Evolutionary conservation across 2,797 vertebrate genomes (phyloP).

Genomic region (Oreortyx pictus): DNA sequence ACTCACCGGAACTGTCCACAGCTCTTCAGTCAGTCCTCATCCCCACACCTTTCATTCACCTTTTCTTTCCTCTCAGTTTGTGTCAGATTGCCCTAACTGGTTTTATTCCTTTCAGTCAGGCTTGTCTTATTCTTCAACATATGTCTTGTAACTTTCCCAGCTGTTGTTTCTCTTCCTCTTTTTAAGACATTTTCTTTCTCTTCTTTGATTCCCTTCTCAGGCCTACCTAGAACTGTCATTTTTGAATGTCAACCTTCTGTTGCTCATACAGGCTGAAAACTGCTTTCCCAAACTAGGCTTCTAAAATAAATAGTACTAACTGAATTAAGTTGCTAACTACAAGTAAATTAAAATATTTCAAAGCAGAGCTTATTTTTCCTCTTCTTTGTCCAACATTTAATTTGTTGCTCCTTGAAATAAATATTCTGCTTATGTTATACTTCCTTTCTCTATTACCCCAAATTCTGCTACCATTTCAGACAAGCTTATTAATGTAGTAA

Average conservation of each 20-base stretch:
- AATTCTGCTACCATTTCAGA: neutral
- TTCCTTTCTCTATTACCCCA: neutral
- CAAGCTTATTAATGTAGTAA: neutral
- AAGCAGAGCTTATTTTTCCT: neutral
- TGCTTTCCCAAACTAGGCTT: neutral
- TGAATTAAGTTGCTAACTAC: neutral
- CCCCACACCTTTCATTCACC: neutral
- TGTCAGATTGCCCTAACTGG: neutral
- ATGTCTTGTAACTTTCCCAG: slow-evolving; percentile 15
- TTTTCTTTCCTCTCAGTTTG: neutral
- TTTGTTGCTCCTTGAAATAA: neutral
- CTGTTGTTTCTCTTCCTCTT: slow-evolving; percentile 25
- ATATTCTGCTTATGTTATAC: neutral
- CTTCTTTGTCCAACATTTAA: slow-evolving; percentile 10
- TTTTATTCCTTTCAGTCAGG: neutral
- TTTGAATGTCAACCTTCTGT: slow-evolving; percentile 20
- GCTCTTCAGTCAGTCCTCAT: neutral
- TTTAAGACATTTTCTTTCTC: slow-evolving; percentile 2
- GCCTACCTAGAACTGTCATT: neutral
- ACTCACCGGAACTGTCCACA: neutral
- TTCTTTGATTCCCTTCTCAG: slow-evolving; percentile 1
- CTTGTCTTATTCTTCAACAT: neutral
- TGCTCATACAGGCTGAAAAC: neutral
- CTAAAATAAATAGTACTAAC: neutral
- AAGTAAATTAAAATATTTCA: slow-evolving; percentile 41